Conservation (phyloP, 2,113 vertebrate species). For the Corydoras maculifer region DNA sequence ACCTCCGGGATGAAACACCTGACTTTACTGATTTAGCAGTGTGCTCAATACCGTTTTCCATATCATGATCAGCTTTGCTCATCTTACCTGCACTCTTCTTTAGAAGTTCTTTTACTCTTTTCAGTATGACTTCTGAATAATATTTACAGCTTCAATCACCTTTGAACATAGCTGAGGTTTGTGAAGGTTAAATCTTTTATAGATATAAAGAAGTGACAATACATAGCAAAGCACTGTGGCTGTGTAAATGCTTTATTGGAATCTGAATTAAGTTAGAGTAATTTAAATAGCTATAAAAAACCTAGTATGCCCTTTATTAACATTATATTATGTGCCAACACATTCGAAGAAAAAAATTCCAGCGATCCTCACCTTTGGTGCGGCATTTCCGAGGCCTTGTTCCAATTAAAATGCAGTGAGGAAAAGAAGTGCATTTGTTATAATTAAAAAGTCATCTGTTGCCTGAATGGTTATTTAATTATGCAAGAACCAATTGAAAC, state of each 20-base stretch:
- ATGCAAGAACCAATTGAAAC: slow-evolving; percentile 9
- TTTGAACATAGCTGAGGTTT: not conserved
- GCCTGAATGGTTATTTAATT: slow-evolving; percentile 16
- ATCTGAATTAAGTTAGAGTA: not conserved
- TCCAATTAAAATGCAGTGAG: slow-evolving; percentile 25
- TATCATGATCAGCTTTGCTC: no score
- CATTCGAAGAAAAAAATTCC: slow-evolving; percentile 7
- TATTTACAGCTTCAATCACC: no score
- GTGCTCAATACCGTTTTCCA: no score
- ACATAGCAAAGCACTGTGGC: not conserved
- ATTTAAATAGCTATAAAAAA: slow-evolving; percentile 21
- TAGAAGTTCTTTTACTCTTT: no score
- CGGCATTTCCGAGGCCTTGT: slow-evolving; percentile 17
- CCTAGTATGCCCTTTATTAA: slow-evolving; percentile 9
- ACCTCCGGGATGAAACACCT: no score
- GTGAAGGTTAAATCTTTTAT: not conserved
- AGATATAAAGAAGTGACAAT: not conserved
- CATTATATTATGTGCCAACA: slow-evolving; percentile 15
- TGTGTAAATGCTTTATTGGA: not conserved
- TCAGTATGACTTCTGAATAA: no score
- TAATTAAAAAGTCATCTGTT: slow-evolving; percentile 34
- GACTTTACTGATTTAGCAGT: no score
- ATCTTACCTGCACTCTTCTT: no score
- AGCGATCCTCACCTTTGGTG: slow-evolving; percentile 31
- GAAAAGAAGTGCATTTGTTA: slow-evolving; percentile 21